These are phyloP conservation scores for Xylophagus ater DNA, from an alignment of 2,888 invertebrate species.

Conservation along the genomic window DNA sequence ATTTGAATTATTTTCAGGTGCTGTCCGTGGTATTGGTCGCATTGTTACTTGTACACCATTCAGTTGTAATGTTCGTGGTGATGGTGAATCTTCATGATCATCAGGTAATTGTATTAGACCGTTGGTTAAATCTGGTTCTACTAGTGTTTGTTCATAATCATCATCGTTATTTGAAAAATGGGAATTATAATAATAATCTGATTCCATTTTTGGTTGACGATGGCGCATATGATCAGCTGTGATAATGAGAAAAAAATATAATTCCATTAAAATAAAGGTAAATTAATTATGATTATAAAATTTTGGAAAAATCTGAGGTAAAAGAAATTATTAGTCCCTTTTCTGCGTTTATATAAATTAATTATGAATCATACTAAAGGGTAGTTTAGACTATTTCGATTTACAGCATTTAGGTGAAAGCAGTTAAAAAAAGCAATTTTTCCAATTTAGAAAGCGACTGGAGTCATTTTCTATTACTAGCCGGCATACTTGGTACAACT, in stretches of 20 bases:
- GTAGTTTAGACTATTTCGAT: too few species aligned
- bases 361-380: too few species aligned
- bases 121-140: slow-evolving; percentile 37
- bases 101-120: slow-evolving; percentile 35
- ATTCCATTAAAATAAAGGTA: neutral
- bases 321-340: neutral
- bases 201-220: slow-evolving; percentile 33
- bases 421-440: too few species aligned
- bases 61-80: slow-evolving; percentile 20
- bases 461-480: too few species aligned
- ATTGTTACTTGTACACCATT: too few species aligned
- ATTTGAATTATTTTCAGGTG: slow-evolving; percentile 9
- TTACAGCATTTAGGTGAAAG: too few species aligned
- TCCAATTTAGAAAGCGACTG: too few species aligned
- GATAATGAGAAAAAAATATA: neutral
- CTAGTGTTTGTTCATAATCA: slow-evolving; percentile 32
- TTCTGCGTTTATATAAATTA: neutral
- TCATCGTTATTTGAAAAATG: slow-evolving; percentile 20
- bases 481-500: too few species aligned
- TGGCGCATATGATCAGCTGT: slow-evolving; percentile 38
- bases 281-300: neutral
- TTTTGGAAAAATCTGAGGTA: neutral
- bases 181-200: slow-evolving; percentile 29
- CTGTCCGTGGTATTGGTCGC: neutral
- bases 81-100: slow-evolving; percentile 27